Base-by-base conservation (phyloP, 2,888 invertebrate genomes). In the Caenorhabditis sp. region DNA sequence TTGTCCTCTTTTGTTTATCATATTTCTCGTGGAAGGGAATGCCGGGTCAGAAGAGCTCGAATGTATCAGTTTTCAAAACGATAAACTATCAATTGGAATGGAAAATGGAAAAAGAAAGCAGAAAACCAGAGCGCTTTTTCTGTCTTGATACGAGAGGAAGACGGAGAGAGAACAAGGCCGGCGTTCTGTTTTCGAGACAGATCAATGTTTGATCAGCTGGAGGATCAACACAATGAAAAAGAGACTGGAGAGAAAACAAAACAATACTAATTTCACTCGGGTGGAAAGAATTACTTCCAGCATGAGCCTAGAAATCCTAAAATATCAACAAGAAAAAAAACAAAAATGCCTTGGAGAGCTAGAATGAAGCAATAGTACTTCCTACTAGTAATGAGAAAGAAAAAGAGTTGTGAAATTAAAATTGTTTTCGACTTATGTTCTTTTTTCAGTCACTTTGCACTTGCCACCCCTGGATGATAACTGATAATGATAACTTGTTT, bases 121-220 rank as follows among this genome's bases (percentile, higher is more conserved):
- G n/a, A 77, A 51, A 59, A 69, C 58, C 54, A n/a, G 41, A 54
- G 68, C 26, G 68, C 28, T n/a, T 16, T 38, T 58, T 54, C 51
- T 56, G 44, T 41, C 44, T 51, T 68, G 38, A 54, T 68, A 54
- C 22, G 68, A 68, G 54, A 54, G 28, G 64, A 6, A 73, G 74
- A 64, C 38, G 14, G 59, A 16, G 74, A 56, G 63, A 56, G 26
- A 47, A 41, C 63, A 54, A 58, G 63, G 59, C 76, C 35, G 68
- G 8, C 68, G 79, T 79, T 79, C 68, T 79, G 68, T 70, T 79
- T 70, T 79, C 64, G 79, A 70, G 64, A 69, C 63, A 64, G 64
- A 79, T 79, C 79, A 79, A 70, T 79, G 79, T 79, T 79, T 79
- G 79, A 79, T 70, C 79, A 79, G 79, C 79, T 79, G 79, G 79